Evolutionary conservation across 2,113 vertebrate genomes (phyloP).

Genomic region (Anolis sagrei): DNA sequence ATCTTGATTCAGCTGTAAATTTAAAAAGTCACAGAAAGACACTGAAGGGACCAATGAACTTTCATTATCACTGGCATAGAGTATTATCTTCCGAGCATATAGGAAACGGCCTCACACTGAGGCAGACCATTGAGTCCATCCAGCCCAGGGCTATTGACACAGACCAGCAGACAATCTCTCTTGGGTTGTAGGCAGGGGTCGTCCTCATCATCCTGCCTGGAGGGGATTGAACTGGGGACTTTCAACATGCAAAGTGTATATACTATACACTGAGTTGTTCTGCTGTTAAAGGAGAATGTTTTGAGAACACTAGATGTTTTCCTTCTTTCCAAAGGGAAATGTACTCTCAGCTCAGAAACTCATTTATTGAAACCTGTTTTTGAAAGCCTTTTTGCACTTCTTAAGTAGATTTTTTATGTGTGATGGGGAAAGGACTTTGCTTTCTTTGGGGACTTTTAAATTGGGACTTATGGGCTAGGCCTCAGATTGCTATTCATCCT

Average conservation of each 20-base stretch:
- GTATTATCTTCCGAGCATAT: no score
- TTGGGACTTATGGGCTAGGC: background rate
- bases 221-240: background rate
- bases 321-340: background rate
- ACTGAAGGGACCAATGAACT: background rate
- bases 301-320: background rate
- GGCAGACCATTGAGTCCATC: background rate
- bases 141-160: background rate
- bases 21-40: background rate
- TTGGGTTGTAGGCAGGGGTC: background rate
- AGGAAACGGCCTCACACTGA: background rate
- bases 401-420: background rate
- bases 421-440: background rate
- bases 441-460: background rate
- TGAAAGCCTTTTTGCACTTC: background rate
- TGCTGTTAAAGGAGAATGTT: background rate
- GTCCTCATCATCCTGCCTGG: background rate
- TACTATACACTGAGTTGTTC: background rate
- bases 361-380: no score
- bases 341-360: background rate
- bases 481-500: background rate
- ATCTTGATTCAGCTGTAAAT: background rate
- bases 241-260: background rate
- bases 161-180: background rate
- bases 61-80: no score